These are phyloP conservation scores for Hedychridium roseum DNA, from an alignment of 2,888 invertebrate genomes.

Conservation along the genomic window DNA sequence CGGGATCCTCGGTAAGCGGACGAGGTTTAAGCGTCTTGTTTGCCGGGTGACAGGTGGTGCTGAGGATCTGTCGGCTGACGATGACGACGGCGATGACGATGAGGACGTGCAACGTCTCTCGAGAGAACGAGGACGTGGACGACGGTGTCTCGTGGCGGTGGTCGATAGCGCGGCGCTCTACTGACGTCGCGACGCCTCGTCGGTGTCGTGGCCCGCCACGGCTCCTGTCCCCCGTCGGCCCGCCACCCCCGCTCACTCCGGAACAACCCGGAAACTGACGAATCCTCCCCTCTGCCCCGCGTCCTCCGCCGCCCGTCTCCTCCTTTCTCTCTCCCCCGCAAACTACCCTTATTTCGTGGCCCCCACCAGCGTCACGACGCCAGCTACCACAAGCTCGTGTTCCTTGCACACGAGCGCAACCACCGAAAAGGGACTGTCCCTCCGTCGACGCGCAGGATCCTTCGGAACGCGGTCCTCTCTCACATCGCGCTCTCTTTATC, in stretches of 20 bases:
- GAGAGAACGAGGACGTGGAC: too few species aligned
- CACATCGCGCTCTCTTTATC: conserved; percentile 6
- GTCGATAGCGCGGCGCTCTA: conserved; percentile 62
- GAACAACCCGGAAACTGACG: conserved; percentile 62
- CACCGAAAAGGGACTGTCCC: too few species aligned
- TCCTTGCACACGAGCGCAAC: conserved; percentile 21
- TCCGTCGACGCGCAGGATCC: too few species aligned
- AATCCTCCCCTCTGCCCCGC: conserved; percentile 35
- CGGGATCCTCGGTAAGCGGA: too few species aligned
- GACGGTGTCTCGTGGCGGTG: conserved; percentile 54
- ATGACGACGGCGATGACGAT: conserved; percentile 28
- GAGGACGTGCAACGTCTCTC: too few species aligned
- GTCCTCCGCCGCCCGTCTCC: conserved; percentile 31
- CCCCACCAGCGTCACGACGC: conserved; percentile 27
- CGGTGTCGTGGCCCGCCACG: conserved; percentile 65
- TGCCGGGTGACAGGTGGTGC: too few species aligned
- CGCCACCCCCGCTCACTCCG: conserved; percentile 52
- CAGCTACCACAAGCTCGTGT: conserved; percentile 16
- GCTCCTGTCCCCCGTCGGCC: conserved; percentile 43
- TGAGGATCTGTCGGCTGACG: too few species aligned
- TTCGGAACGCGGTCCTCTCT: conserved; percentile 13
- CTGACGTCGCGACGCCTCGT: conserved; percentile 65
- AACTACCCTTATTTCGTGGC: conserved; percentile 57
- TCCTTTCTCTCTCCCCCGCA: conserved; percentile 14
- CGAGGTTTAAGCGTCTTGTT: too few species aligned